Conservation (phyloP, 2,888 invertebrate genomes). For the Ceraclea dissimilis region DNA sequence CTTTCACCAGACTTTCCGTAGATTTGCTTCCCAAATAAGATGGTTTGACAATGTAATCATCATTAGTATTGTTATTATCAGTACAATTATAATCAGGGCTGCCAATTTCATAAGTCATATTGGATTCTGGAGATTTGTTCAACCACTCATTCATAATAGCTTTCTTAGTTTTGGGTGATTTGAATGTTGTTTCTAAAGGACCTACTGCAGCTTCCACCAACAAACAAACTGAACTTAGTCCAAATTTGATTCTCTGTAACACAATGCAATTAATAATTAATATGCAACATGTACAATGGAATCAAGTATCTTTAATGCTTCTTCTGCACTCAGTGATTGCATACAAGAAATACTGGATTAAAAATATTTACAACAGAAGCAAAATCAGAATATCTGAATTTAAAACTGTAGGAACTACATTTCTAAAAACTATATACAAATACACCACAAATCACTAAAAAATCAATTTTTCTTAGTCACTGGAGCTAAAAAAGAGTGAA, state of each 20-base stretch:
- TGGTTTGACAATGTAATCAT: conserved; percentile 38
- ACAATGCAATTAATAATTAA: neutral
- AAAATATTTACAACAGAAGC: neutral
- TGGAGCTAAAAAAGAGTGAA: too few relatives aligned
- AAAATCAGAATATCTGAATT: too few relatives aligned
- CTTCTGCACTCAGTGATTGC: neutral
- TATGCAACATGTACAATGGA: neutral
- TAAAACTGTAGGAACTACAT: too few relatives aligned
- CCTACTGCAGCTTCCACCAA: conserved; percentile 80
- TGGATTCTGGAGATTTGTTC: conserved; percentile 61
- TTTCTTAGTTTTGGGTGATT: conserved; percentile 90
- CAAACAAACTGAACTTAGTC: conserved; percentile 70
- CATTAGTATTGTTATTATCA: conserved; percentile 26
- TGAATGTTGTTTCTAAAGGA: conserved; percentile 73
- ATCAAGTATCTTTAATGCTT: too few relatives aligned
- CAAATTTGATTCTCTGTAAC: conserved; percentile 29
- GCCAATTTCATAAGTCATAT: conserved; percentile 38
- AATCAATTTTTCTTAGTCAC: too few relatives aligned
- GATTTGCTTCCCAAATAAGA: conserved; percentile 40
- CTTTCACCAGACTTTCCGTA: conserved; percentile 56
- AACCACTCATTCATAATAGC: conserved; percentile 86
- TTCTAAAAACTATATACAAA: too few relatives aligned
- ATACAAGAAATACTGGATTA: neutral
- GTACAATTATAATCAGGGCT: conserved; percentile 2
- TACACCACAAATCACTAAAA: too few relatives aligned